Percentiles rank a stretch among this genome's conserved stretches.
Evolutionary conservation across 2,113 vertebrate species (phyloP).

Genomic region (Antechinus flavipes): DNA sequence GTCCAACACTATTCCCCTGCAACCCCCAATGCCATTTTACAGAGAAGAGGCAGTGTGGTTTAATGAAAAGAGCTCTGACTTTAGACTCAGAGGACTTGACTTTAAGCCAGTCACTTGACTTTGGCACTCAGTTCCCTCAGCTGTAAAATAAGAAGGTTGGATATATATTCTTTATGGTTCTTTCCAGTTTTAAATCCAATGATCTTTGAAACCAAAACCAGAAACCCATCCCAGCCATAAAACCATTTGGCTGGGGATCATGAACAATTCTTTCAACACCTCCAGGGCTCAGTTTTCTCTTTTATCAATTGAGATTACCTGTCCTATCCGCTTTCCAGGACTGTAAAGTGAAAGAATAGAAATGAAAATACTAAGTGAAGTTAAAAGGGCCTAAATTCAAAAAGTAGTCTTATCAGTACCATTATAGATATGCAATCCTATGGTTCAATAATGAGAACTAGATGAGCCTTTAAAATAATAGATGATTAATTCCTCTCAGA

Average conservation of each 20-base stretch:
- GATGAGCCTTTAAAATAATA: background rate
- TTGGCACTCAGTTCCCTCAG: background rate
- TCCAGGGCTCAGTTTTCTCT: conserved; percentile 33
- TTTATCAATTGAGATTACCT: conserved; percentile 9
- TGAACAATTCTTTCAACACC: background rate
- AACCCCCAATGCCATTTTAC: background rate
- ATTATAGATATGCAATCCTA: background rate
- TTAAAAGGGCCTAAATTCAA: background rate
- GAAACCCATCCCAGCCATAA: background rate
- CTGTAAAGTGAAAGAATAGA: conserved; percentile 26
- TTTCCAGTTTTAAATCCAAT: background rate
- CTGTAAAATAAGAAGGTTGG: background rate
- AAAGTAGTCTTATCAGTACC: background rate
- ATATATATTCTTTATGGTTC: background rate
- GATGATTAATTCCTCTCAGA: background rate
- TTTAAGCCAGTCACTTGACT: background rate
- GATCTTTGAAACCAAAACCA: background rate
- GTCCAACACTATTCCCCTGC: background rate
- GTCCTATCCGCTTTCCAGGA: background rate
- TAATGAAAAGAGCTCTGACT: background rate
- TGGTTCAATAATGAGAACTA: background rate
- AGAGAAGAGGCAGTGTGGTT: background rate
- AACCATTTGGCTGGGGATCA: background rate
- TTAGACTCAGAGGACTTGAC: background rate
- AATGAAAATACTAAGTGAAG: background rate